These are phyloP conservation scores for Nothobranchius kuhntae DNA, from an alignment of 2,113 vertebrate genomes.

Conservation along the genomic window DNA sequence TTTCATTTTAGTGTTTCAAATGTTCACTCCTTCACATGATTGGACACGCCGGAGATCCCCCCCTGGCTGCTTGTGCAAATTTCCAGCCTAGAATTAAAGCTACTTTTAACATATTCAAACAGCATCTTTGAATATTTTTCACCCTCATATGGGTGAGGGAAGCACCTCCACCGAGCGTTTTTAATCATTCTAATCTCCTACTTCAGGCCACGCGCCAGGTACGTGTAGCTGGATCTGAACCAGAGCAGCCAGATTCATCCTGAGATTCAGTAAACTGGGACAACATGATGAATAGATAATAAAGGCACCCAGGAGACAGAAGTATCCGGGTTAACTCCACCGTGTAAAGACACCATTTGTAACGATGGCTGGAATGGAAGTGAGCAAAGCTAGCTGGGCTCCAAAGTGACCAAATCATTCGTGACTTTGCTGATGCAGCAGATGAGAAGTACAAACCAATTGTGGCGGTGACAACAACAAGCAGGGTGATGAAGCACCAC, in stretches of 20 bases:
- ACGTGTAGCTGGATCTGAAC: constrained; percentile 60
- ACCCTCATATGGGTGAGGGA: constrained; percentile 34
- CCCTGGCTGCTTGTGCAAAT: constrained; percentile 32
- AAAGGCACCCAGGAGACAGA: constrained; percentile 69
- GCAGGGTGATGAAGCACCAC: constrained; percentile 73
- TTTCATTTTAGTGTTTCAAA: constrained; percentile 48
- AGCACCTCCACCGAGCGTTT: constrained; percentile 30
- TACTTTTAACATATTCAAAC: constrained; percentile 25
- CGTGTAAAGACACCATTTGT: constrained; percentile 71
- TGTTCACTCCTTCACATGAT: constrained; percentile 53
- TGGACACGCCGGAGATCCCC: constrained; percentile 33
- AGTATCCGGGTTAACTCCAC: constrained; percentile 77
- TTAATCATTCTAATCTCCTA: constrained; percentile 58
- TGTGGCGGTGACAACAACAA: constrained; percentile 75
- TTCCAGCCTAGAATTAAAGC: constrained; percentile 31
- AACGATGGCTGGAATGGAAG: constrained; percentile 65
- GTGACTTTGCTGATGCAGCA: constrained; percentile 74
- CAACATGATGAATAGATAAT: constrained; percentile 82
- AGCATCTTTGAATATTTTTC: constrained; percentile 11
- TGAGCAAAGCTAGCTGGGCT: constrained; percentile 63
- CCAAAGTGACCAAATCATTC: constrained; percentile 74
- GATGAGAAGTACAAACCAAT: constrained; percentile 65
- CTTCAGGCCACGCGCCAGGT: constrained; percentile 55
- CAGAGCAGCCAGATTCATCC: constrained; percentile 69
- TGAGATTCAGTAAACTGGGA: constrained; percentile 73